Evolutionary conservation across 2,888 invertebrate species (phyloP).

Genomic region (Melolontha melolontha): DNA sequence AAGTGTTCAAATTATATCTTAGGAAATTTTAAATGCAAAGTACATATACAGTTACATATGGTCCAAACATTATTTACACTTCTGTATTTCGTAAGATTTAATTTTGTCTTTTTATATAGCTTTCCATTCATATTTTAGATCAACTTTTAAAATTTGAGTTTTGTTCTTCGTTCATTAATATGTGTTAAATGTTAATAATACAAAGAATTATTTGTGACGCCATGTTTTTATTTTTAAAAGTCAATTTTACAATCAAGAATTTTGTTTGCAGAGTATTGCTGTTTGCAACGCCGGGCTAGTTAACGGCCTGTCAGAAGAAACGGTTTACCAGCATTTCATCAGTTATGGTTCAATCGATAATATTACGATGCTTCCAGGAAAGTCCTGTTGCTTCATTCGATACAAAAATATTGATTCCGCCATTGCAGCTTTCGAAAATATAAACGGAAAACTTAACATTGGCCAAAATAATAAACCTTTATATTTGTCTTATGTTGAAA

Average conservation of each 20-base stretch:
- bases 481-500: slow-evolving; percentile 75
- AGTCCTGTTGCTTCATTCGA: slow-evolving; percentile 84
- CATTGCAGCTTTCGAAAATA: slow-evolving; percentile 68
- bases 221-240: slow-evolving; percentile 38
- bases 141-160: no score
- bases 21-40: no score
- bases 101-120: no score
- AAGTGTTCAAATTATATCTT: no score
- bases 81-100: no score
- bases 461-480: slow-evolving; percentile 72
- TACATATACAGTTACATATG: no score
- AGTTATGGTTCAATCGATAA: slow-evolving; percentile 70
- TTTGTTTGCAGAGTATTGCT: slow-evolving; percentile 72
- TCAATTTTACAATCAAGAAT: slow-evolving; percentile 4
- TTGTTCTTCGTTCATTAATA: no score
- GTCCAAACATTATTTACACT: no score
- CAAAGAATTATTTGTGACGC: not conserved
- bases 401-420: slow-evolving; percentile 70
- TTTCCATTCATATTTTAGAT: no score
- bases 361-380: slow-evolving; percentile 79
- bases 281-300: slow-evolving; percentile 91
- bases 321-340: slow-evolving; percentile 69
- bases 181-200: no score
- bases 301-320: slow-evolving; percentile 79
- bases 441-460: slow-evolving; percentile 72